phyloP scores from a whole-genome alignment of 2,888 invertebrate genomes.

The Margaritifera margaritifera region DNA sequence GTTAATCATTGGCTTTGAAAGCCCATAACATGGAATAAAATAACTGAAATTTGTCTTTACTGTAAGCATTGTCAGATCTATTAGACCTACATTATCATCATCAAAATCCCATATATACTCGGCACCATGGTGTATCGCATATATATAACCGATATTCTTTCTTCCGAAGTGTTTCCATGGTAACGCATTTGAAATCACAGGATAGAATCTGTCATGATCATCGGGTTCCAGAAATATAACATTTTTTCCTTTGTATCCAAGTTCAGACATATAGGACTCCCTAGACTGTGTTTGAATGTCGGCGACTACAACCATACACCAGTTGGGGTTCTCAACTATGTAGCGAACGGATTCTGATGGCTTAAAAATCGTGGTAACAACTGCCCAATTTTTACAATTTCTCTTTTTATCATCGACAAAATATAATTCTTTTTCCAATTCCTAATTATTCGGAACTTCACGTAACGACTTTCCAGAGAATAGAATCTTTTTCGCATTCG shows the following conservation, averaged over 20 bases:
- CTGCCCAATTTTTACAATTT: slow-evolving; percentile 8
- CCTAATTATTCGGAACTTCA: no score
- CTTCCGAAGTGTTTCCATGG: slow-evolving; percentile 12
- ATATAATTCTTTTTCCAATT: no score
- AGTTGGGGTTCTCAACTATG: background rate
- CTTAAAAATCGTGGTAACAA: slow-evolving; percentile 9
- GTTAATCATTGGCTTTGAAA: slow-evolving; percentile 8
- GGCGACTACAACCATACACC: slow-evolving; percentile 12
- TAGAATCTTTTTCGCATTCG: no score
- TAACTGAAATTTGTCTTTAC: background rate
- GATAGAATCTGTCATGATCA: slow-evolving; percentile 4
- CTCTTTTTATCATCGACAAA: no score
- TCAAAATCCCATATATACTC: slow-evolving; percentile 22
- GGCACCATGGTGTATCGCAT: slow-evolving; percentile 15
- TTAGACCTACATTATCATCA: slow-evolving; percentile 14
- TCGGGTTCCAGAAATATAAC: slow-evolving; percentile 4
- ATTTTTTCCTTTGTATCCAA: background rate
- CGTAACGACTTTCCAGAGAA: no score
- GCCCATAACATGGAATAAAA: background rate
- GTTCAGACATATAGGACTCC: background rate
- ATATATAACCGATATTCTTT: slow-evolving; percentile 25
- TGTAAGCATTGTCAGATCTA: background rate
- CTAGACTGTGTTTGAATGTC: slow-evolving; percentile 3
- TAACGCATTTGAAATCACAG: slow-evolving; percentile 6
- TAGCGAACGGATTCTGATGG: slow-evolving; percentile 5